Percentiles rank a stretch among this genome's conserved stretches.
phyloP scores from a whole-genome alignment of 2,888 invertebrate species.

The Drosophila heteroneura region DNA sequence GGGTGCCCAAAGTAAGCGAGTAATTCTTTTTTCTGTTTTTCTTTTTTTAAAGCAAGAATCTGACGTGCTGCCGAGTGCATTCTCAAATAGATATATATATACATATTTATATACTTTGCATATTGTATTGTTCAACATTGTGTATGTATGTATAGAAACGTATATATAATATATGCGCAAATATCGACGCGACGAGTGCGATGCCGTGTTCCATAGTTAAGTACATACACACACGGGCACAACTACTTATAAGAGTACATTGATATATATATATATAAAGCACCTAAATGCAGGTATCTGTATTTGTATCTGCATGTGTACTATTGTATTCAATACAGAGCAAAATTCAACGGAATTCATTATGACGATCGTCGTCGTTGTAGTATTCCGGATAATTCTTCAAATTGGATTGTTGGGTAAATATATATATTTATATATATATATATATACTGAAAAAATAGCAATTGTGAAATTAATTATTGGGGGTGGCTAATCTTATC shows the following conservation, averaged over 20 bases:
- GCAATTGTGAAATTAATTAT: conserved; percentile 39
- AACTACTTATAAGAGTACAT: conserved; percentile 20
- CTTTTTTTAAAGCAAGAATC: conserved; percentile 34
- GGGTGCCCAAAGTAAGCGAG: conserved; percentile 25
- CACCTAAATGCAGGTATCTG: neutral
- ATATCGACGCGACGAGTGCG: conserved; percentile 26
- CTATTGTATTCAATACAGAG: neutral
- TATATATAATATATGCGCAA: conserved; percentile 40
- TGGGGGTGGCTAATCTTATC: conserved; percentile 64
- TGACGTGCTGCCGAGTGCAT: conserved; percentile 16
- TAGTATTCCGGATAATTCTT: neutral
- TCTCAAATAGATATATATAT: neutral
- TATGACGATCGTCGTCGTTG: neutral
- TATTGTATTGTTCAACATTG: conserved; percentile 9
- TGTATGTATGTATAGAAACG: conserved; percentile 11
- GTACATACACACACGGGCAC: conserved; percentile 21
- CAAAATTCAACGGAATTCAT: conserved; percentile 2
- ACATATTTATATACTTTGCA: conserved; percentile 14
- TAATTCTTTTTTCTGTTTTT: conserved; percentile 17
- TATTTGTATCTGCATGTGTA: conserved; percentile 1
- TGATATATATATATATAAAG: conserved; percentile 1
- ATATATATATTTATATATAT: neutral
- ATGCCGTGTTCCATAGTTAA: conserved; percentile 26
- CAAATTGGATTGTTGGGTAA: neutral
- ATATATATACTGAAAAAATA: conserved; percentile 6